These are phyloP conservation scores for Anastatus disparis DNA, from an alignment of 1,140 invertebrate genomes.

Conservation along the genomic window DNA sequence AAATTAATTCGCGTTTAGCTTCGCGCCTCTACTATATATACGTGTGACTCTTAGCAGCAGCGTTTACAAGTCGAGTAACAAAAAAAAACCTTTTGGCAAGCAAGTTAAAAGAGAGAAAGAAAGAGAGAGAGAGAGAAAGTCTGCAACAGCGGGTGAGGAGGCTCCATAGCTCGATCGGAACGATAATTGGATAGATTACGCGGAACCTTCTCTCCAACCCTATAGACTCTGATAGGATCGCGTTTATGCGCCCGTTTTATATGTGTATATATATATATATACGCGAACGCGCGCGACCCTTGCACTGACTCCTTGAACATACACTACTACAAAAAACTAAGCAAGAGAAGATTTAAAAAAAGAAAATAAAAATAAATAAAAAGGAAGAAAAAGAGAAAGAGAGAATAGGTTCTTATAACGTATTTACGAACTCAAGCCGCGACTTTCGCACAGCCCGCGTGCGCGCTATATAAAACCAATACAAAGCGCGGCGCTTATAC, in stretches of 20 bases:
- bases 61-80: conserved; percentile 17
- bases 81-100: neutral
- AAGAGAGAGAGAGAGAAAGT: neutral
- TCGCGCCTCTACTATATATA: neutral
- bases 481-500: too few species aligned
- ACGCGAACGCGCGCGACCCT: conserved; percentile 34
- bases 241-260: conserved; percentile 58
- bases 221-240: conserved; percentile 62
- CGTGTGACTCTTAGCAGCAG: conserved; percentile 11
- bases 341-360: neutral
- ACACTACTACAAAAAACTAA: neutral
- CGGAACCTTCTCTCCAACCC: conserved; percentile 58
- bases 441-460: conserved; percentile 19
- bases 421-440: conserved; percentile 31
- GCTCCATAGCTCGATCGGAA: conserved; percentile 59
- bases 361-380: neutral
- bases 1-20: neutral
- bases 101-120: neutral
- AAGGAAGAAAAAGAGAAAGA: neutral
- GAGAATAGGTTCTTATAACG: conserved; percentile 10
- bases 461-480: conserved; percentile 11
- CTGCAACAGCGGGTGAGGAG: neutral
- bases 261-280: conserved; percentile 47
- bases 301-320: conserved; percentile 7
- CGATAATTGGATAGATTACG: conserved; percentile 67